phyloP scores from a whole-genome alignment of 1,140 invertebrate genomes.

The Diabrotica undecimpunctata region DNA sequence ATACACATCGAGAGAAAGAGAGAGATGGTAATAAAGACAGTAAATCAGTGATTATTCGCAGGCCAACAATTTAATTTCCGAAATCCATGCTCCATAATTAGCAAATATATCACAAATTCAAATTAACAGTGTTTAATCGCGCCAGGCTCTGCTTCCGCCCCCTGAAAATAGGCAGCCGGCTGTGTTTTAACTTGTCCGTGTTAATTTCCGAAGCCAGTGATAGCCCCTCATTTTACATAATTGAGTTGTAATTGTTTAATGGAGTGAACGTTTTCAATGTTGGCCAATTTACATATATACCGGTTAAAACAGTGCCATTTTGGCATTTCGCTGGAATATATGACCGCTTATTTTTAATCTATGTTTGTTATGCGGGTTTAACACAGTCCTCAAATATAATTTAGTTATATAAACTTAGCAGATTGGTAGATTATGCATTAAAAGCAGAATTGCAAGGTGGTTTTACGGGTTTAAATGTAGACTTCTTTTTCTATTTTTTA shows the following conservation, averaged over 20 bases:
- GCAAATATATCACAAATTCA: constrained; percentile 41
- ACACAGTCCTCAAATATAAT: no score
- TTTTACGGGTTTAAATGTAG: no score
- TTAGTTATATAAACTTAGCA: no score
- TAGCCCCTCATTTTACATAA: constrained; percentile 29
- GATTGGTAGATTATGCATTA: no score
- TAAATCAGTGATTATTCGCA: constrained; percentile 33
- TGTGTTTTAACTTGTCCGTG: constrained; percentile 43
- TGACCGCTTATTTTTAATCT: background rate
- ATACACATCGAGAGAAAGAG: constrained; percentile 9
- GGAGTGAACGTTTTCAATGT: constrained; percentile 42
- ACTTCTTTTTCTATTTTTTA: no score
- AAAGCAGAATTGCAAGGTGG: no score
- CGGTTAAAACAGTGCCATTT: constrained; percentile 20
- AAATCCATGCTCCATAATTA: constrained; percentile 40
- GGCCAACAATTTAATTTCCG: constrained; percentile 38
- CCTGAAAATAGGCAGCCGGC: constrained; percentile 23
- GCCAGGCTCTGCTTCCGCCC: constrained; percentile 20
- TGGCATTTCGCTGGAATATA: background rate
- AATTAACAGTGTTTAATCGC: constrained; percentile 35
- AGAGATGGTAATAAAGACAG: constrained; percentile 13
- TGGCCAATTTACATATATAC: constrained; percentile 43
- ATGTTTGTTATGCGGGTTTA: no score
- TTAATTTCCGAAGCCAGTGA: constrained; percentile 44
- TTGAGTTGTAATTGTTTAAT: constrained; percentile 45